These are phyloP conservation scores for Dermatemys mawii DNA, from an alignment of 2,113 vertebrate genomes.

Conservation along the genomic window DNA sequence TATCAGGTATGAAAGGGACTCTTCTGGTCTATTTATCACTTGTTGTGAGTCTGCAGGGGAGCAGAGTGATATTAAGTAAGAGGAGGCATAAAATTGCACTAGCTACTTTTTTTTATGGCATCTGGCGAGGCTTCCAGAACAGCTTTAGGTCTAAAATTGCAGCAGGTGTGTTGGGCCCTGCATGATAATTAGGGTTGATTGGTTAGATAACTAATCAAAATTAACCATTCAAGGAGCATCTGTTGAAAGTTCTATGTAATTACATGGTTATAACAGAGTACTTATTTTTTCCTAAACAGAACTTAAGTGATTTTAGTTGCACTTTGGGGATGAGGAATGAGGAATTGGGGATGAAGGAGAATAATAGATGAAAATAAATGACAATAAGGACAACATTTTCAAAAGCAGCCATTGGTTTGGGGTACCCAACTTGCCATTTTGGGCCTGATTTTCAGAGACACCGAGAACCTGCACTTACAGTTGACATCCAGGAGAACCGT, in stretches of 20 bases:
- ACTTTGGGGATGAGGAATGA: not conserved
- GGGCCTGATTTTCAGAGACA: not conserved
- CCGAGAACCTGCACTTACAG: not conserved
- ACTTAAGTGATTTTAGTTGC: conserved; percentile 9
- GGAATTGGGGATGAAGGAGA: not conserved
- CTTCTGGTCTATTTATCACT: conserved; percentile 47
- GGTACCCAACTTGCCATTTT: not conserved
- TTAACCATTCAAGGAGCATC: conserved; percentile 31
- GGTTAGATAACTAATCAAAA: conserved; percentile 38
- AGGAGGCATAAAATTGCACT: conserved; percentile 13
- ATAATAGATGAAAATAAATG: not conserved
- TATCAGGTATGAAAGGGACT: conserved; percentile 30
- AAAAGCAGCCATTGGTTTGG: not conserved
- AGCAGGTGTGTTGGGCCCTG: not conserved
- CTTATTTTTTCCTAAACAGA: not conserved
- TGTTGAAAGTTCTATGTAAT: conserved; percentile 40
- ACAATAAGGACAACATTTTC: conserved; percentile 7
- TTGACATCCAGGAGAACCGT: not conserved
- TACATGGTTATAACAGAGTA: not conserved
- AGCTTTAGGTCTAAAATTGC: not conserved
- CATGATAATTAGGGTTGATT: conserved; percentile 1
- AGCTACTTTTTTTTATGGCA: not conserved
- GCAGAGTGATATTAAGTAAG: conserved; percentile 7
- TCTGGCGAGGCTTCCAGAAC: conserved; percentile 11
- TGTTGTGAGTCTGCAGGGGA: conserved; percentile 21